These are phyloP conservation scores for Calcarius lapponicus DNA, from an alignment of 2,797 vertebrate species.

Conservation along the genomic window DNA sequence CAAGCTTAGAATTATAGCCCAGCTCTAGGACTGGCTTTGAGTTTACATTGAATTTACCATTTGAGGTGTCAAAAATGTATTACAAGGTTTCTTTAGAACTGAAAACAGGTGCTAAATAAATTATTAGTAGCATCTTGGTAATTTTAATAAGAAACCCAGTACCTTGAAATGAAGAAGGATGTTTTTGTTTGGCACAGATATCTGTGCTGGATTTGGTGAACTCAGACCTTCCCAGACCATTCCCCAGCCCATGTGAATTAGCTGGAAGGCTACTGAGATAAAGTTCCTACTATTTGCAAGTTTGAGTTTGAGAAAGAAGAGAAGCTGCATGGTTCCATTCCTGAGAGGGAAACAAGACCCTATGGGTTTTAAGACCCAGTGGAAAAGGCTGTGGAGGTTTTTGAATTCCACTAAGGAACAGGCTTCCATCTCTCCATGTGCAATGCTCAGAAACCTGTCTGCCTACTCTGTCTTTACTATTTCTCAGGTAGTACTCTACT, in stretches of 20 bases:
- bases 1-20: neutral
- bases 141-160: neutral
- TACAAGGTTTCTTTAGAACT: neutral
- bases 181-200: neutral
- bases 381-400: neutral
- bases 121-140: neutral
- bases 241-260: neutral
- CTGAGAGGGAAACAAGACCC: neutral
- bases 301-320: neutral
- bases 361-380: neutral
- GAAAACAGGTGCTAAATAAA: neutral
- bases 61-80: neutral
- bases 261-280: neutral
- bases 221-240: neutral
- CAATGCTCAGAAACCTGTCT: neutral
- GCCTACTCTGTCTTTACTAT: neutral
- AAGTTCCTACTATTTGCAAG: neutral
- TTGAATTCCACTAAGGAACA: neutral
- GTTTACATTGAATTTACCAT: neutral
- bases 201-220: neutral
- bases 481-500: neutral
- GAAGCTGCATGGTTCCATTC: neutral
- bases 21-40: neutral
- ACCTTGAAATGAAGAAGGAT: neutral
- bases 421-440: neutral